Evolutionary conservation across 2,888 invertebrate species (phyloP).

Genomic region (Sarcophaga carnaria): DNA sequence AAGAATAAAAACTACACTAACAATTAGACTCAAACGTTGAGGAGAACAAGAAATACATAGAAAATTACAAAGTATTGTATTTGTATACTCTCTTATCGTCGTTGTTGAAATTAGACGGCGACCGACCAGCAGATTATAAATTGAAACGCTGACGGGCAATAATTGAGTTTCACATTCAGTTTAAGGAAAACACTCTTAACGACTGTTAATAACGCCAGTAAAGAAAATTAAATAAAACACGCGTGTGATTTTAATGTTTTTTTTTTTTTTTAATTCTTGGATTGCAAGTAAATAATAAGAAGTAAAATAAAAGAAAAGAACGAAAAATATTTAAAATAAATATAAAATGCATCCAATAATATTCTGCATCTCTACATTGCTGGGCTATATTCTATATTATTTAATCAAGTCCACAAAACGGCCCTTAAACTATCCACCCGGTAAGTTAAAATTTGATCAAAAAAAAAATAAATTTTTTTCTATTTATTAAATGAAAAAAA

Average conservation of each 20-base stretch:
- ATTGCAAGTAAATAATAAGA: neutral
- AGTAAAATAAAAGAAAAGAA: neutral
- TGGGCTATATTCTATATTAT: constrained; percentile 73
- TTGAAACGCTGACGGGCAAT: constrained; percentile 27
- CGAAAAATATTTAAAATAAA: neutral
- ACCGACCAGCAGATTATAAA: constrained; percentile 29
- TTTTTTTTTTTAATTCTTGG: neutral
- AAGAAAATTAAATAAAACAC: neutral
- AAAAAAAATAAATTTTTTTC: neutral
- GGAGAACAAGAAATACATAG: no score
- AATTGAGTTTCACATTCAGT: constrained; percentile 27
- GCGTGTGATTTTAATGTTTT: neutral
- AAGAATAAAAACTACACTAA: no score
- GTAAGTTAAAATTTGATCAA: constrained; percentile 70
- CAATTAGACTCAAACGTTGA: no score
- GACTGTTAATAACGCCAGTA: neutral
- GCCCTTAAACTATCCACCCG: constrained; percentile 78
- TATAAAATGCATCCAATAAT: constrained; percentile 74
- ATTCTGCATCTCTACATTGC: constrained; percentile 71
- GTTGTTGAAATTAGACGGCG: constrained; percentile 7
- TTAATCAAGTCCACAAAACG: constrained; percentile 74
- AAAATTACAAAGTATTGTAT: no score
- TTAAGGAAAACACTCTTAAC: neutral
- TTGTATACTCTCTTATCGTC: constrained; percentile 14
- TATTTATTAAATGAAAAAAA: neutral